A percentile compares a stretch with the other conserved stretches of the same genome.
phyloP scores from a whole-genome alignment of 2,113 vertebrate genomes.

The Emydura subglobosa region DNA sequence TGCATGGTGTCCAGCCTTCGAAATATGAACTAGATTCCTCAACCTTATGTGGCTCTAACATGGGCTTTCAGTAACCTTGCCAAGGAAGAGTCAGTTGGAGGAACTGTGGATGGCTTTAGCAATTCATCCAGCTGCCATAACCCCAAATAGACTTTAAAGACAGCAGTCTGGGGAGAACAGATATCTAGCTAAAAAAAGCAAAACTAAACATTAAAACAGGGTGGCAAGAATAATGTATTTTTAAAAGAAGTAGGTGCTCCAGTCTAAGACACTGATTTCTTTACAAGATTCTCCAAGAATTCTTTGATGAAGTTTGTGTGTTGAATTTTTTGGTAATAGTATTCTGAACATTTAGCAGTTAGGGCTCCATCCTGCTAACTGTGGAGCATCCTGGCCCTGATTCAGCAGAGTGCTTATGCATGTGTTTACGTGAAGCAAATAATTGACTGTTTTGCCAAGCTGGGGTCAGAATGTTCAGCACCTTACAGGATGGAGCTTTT shows the following conservation, averaged over 20 bases:
- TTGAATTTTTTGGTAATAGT: too few species aligned
- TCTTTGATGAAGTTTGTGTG: too few species aligned
- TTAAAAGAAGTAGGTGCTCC: neutral
- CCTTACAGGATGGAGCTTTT: neutral
- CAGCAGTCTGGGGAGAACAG: neutral
- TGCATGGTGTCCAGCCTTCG: neutral
- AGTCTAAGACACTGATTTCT: too few species aligned
- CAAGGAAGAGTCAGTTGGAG: neutral
- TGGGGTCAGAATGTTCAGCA: neutral
- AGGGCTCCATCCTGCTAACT: too few species aligned
- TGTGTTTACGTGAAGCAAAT: neutral
- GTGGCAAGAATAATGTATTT: conserved; percentile 7
- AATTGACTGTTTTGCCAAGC: neutral
- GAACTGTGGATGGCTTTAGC: neutral
- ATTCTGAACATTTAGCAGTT: too few species aligned
- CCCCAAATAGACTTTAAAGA: neutral
- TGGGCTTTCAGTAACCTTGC: conserved; percentile 18
- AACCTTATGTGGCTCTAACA: neutral
- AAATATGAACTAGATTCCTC: conserved; percentile 52
- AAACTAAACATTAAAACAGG: neutral
- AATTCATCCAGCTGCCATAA: conserved; percentile 19
- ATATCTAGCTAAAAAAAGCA: too few species aligned
- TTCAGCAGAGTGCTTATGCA: neutral
- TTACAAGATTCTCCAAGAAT: too few species aligned
- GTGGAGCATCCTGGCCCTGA: too few species aligned